Conservation (phyloP, 2,888 invertebrate genomes). For the Lasius fuliginosus region DNA sequence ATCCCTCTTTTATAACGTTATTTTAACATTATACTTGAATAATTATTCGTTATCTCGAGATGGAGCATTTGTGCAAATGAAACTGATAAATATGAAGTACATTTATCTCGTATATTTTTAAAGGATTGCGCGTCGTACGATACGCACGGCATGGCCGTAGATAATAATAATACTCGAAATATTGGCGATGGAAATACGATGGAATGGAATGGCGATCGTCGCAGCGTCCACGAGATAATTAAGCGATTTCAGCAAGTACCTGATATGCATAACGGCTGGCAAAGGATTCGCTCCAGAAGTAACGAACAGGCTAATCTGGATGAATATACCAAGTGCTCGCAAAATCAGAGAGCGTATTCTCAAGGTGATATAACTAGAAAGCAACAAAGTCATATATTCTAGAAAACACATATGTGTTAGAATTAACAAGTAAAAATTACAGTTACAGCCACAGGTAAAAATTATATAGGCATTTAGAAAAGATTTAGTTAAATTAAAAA, state of each 20-base stretch:
- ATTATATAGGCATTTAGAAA: not conserved
- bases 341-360: constrained; percentile 79
- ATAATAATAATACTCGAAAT: constrained; percentile 73
- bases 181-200: constrained; percentile 73
- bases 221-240: constrained; percentile 85
- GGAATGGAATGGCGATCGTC: constrained; percentile 78
- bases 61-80: not conserved
- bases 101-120: not conserved
- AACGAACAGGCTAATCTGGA: constrained; percentile 78
- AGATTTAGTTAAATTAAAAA: not conserved
- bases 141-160: constrained; percentile 70
- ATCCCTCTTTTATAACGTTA: not conserved
- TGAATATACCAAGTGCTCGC: constrained; percentile 79
- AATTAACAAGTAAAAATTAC: not conserved
- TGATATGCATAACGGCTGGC: constrained; percentile 81
- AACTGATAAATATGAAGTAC: not conserved
- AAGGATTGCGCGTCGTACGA: constrained; percentile 77
- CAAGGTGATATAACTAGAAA: constrained; percentile 74
- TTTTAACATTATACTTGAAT: not conserved
- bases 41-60: constrained; percentile 1
- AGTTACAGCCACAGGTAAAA: not conserved
- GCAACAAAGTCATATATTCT: not conserved
- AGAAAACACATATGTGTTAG: not conserved
- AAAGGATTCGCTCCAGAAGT: constrained; percentile 77
- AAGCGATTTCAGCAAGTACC: constrained; percentile 84